A percentile compares a stretch with the other conserved stretches of the same genome.
These are phyloP conservation scores for Jordanella pulchra DNA, from an alignment of 2,797 vertebrate species.

Conservation along the genomic window DNA sequence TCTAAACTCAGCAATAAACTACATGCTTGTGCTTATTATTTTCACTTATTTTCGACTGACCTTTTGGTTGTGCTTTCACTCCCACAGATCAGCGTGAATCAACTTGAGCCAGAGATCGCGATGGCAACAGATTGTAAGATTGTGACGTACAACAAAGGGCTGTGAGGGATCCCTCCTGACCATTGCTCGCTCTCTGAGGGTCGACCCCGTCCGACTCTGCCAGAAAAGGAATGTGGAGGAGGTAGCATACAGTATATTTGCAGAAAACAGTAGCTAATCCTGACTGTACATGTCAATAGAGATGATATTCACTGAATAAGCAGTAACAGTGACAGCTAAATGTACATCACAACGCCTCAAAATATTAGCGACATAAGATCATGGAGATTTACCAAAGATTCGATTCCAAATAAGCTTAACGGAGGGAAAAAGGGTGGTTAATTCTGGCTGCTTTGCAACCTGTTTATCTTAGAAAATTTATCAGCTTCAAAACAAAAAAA, in stretches of 20 bases:
- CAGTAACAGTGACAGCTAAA: conserved; percentile 18
- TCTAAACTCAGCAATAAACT: not conserved
- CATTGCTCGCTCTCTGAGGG: not conserved
- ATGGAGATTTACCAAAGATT: not conserved
- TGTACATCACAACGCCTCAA: not conserved
- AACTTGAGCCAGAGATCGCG: conserved; percentile 89
- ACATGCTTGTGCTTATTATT: conserved; percentile 10
- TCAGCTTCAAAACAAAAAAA: not conserved
- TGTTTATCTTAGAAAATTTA: not conserved
- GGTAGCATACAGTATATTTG: conserved; percentile 27
- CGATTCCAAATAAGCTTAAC: conserved; percentile 3
- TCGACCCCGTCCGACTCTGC: conserved; percentile 9
- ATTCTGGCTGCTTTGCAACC: not conserved
- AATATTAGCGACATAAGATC: not conserved
- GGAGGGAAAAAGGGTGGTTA: not conserved
- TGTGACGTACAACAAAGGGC: conserved; percentile 92
- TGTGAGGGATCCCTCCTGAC: conserved; percentile 73
- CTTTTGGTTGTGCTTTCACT: conserved; percentile 73
- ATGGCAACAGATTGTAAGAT: conserved; percentile 83
- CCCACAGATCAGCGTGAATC: conserved; percentile 84
- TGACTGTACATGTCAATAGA: conserved; percentile 1
- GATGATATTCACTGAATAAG: not conserved
- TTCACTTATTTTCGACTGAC: conserved; percentile 27
- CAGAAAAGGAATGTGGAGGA: conserved; percentile 15
- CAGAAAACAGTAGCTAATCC: conserved; percentile 3